phyloP scores from a whole-genome alignment of 2,888 invertebrate species.

The Lycophotia porphyrea region DNA sequence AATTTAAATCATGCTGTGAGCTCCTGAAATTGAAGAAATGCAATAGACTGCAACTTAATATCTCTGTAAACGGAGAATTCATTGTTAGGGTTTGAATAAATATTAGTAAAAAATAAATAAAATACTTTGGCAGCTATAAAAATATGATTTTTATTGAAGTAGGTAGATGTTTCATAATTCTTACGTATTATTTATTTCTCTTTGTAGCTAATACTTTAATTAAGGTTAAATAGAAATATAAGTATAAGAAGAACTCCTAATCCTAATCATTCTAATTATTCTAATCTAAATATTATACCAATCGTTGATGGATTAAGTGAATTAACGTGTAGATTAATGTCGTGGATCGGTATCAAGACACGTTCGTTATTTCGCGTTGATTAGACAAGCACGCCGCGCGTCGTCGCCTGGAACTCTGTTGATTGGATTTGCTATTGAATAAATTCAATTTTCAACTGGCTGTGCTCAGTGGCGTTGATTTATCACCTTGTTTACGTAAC shows the following conservation, averaged over 20 bases:
- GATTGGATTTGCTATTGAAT: slow-evolving; percentile 68
- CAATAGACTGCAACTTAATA: neutral
- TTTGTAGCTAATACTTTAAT: too few relatives aligned
- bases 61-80: neutral
- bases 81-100: neutral
- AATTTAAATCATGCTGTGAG: neutral
- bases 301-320: slow-evolving; percentile 38
- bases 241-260: neutral
- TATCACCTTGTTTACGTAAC: slow-evolving; percentile 51
- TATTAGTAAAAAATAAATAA: neutral
- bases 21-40: neutral
- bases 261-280: neutral
- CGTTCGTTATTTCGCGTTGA: slow-evolving; percentile 54
- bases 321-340: slow-evolving; percentile 38
- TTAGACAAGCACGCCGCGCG: slow-evolving; percentile 56
- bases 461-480: slow-evolving; percentile 48
- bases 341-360: slow-evolving; percentile 41
- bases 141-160: too few relatives aligned
- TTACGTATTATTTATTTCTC: too few relatives aligned
- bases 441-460: slow-evolving; percentile 63
- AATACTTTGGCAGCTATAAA: neutral
- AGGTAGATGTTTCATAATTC: too few relatives aligned
- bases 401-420: slow-evolving; percentile 55
- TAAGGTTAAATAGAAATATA: too few relatives aligned
- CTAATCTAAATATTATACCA: slow-evolving; percentile 9